These are phyloP conservation scores for Gallinago stenura DNA, from an alignment of 2,797 vertebrate genomes.

Conservation along the genomic window DNA sequence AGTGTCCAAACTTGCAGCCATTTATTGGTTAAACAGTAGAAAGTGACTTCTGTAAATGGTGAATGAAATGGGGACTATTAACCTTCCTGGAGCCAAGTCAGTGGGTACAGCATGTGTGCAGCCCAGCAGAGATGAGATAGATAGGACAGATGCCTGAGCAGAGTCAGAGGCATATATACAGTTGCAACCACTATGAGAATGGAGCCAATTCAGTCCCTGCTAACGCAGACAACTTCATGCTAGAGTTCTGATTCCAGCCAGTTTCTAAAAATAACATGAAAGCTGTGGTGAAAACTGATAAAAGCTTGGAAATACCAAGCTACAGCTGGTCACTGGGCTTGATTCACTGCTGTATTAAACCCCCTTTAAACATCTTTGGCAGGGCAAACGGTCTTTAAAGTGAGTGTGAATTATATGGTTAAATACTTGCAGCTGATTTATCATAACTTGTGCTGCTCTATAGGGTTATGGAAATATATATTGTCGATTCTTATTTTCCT, in stretches of 20 bases:
- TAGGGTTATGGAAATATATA: background rate
- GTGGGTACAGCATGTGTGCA: background rate
- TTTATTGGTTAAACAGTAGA: background rate
- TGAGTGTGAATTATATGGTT: conserved; percentile 57
- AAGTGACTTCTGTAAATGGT: background rate
- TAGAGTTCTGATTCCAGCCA: conserved; percentile 1
- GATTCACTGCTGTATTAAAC: conserved; percentile 21
- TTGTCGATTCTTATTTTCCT: conserved; percentile 15
- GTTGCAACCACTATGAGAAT: background rate
- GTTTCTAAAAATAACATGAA: conserved; percentile 70
- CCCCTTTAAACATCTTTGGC: conserved; percentile 35
- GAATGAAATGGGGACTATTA: background rate
- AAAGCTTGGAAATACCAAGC: conserved; percentile 57
- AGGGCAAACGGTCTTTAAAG: conserved; percentile 40
- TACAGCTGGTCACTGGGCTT: conserved; percentile 24
- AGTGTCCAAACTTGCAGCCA: background rate
- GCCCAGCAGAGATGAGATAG: background rate
- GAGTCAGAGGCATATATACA: background rate
- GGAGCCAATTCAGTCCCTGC: background rate
- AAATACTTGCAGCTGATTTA: conserved; percentile 56
- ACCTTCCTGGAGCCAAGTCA: background rate
- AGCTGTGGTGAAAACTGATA: conserved; percentile 46
- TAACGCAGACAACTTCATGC: background rate
- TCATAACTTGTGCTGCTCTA: background rate
- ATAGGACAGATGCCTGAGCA: background rate